These are phyloP conservation scores for Subanguina moxae DNA, from an alignment of 1,140 invertebrate genomes.

Conservation along the genomic window DNA sequence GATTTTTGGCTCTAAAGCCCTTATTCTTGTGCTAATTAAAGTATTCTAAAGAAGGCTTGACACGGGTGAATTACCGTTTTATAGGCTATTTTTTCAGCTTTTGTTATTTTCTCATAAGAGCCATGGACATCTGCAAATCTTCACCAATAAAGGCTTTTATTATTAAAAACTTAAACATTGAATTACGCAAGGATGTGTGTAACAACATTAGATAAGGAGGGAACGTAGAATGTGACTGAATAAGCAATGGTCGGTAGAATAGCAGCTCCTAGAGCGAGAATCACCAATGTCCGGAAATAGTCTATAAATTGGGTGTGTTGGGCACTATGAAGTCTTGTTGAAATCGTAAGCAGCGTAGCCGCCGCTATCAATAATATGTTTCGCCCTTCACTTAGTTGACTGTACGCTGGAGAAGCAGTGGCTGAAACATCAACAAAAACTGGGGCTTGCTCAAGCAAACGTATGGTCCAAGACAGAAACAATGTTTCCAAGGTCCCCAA, in stretches of 20 bases:
- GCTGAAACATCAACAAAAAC: neutral
- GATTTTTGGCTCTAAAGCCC: too few relatives aligned
- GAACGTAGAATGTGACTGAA: constrained; percentile 30
- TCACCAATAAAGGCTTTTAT: neutral
- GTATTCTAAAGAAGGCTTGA: too few relatives aligned
- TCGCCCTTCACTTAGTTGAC: constrained; percentile 30
- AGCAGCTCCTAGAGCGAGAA: constrained; percentile 17
- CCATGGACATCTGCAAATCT: too few relatives aligned
- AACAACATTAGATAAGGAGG: neutral
- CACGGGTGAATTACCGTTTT: too few relatives aligned
- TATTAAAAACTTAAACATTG: neutral
- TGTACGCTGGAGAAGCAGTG: constrained; percentile 6
- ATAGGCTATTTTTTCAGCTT: too few relatives aligned
- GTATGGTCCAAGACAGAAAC: constrained; percentile 39
- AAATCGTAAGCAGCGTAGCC: constrained; percentile 35
- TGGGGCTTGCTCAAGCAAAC: constrained; percentile 23
- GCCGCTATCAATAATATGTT: constrained; percentile 33
- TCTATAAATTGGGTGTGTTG: constrained; percentile 7
- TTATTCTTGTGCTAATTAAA: too few relatives aligned
- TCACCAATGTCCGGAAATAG: constrained; percentile 20
- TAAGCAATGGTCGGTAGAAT: constrained; percentile 23
- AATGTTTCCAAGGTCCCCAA: constrained; percentile 26
- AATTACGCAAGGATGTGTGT: constrained; percentile 2
- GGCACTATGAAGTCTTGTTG: constrained; percentile 26
- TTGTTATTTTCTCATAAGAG: too few relatives aligned